These are phyloP conservation scores for Hycleus cichorii DNA, from an alignment of 1,140 invertebrate genomes.

Conservation along the genomic window DNA sequence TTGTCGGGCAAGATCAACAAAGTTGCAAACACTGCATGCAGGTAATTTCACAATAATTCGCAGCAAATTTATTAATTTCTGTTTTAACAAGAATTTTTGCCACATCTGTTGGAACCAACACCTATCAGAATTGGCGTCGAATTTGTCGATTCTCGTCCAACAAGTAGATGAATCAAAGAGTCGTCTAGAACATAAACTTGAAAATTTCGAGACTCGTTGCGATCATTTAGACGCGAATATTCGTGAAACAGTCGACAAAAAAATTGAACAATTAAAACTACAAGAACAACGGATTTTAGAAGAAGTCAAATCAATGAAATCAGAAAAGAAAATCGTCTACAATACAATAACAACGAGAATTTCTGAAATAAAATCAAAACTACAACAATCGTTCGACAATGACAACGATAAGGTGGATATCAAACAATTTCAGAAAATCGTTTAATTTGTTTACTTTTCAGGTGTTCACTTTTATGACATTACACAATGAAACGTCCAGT, in stretches of 20 bases:
- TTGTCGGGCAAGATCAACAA: conserved; percentile 41
- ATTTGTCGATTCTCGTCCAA: conserved; percentile 46
- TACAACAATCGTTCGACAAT: not conserved
- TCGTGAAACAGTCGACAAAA: conserved; percentile 41
- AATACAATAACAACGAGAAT: not conserved
- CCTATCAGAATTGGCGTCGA: conserved; percentile 47
- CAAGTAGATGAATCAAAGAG: conserved; percentile 45
- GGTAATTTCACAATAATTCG: conserved; percentile 36
- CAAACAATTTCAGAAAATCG: too few species aligned
- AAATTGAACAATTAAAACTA: conserved; percentile 41
- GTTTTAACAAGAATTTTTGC: conserved; percentile 46
- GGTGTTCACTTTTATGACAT: conserved; percentile 38
- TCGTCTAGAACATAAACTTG: conserved; percentile 46
- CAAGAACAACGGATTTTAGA: conserved; percentile 35
- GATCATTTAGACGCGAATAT: conserved; percentile 45
- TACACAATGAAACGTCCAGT: conserved; percentile 46
- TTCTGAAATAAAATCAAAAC: conserved; percentile 10
- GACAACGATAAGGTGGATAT: not conserved
- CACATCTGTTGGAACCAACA: conserved; percentile 49
- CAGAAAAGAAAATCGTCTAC: conserved; percentile 8
- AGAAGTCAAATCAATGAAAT: conserved; percentile 35
- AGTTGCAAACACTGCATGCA: conserved; percentile 50
- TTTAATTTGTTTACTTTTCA: not conserved
- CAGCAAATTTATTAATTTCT: not conserved
- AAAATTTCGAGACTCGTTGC: conserved; percentile 46